Evolutionary conservation across 2,888 invertebrate species (phyloP).

Genomic region (Agrotis puta): DNA sequence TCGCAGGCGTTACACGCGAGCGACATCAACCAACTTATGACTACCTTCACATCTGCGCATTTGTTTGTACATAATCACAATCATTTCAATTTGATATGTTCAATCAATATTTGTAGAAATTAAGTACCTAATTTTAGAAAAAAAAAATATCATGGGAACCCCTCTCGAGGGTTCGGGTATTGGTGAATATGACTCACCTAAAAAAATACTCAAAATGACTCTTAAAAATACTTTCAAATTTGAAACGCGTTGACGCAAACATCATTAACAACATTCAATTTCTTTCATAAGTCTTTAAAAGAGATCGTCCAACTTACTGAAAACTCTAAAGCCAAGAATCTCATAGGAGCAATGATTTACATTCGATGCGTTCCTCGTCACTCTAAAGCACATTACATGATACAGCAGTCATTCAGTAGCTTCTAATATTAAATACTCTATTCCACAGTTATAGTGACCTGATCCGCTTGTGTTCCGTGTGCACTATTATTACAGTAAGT

Average conservation of each 20-base stretch:
- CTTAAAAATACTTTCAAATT: neutral
- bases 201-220: too few species aligned
- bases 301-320: neutral
- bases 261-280: too few species aligned
- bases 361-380: conserved; percentile 7
- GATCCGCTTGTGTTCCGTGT: conserved; percentile 41
- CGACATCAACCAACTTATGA: conserved; percentile 61
- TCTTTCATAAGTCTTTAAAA: neutral
- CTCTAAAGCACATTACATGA: conserved; percentile 19
- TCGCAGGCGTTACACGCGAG: conserved; percentile 60
- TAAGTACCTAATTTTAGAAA: conserved; percentile 26
- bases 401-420: conserved; percentile 29
- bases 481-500: conserved; percentile 53
- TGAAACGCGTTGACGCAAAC: too few species aligned
- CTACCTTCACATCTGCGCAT: conserved; percentile 38
- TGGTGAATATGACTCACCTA: neutral
- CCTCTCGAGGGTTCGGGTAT: neutral
- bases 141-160: neutral
- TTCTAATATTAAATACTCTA: conserved; percentile 15
- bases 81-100: conserved; percentile 53
- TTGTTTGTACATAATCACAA: conserved; percentile 54
- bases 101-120: conserved; percentile 51
- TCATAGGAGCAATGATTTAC: conserved; percentile 1
- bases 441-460: conserved; percentile 25
- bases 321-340: neutral